Conservation (phyloP, 2,888 invertebrate genomes). For the Ophonus ardosiacus region DNA sequence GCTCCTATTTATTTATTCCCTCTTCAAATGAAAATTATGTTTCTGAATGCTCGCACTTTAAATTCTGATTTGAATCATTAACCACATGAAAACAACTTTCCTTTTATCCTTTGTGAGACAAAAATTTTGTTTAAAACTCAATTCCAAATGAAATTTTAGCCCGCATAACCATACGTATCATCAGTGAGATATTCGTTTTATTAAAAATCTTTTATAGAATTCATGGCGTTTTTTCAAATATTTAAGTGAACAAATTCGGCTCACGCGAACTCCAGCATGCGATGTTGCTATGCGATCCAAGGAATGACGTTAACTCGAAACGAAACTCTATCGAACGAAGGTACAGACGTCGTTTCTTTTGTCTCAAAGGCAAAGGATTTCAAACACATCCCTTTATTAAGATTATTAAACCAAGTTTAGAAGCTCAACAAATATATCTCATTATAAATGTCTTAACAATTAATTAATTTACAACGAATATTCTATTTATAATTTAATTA, state of each 20-base stretch:
- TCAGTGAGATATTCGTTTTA: background rate
- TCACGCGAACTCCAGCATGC: slow-evolving; percentile 10
- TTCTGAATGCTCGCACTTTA: background rate
- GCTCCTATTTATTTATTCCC: background rate
- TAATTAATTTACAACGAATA: slow-evolving; percentile 17
- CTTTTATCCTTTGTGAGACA: slow-evolving; percentile 13
- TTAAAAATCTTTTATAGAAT: slow-evolving; percentile 22
- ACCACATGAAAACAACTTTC: slow-evolving; percentile 16
- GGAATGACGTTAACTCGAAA: slow-evolving; percentile 6
- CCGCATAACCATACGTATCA: background rate
- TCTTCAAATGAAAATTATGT: background rate
- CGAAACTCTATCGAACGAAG: background rate
- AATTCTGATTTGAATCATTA: background rate
- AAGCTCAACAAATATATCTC: background rate
- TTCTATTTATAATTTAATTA: slow-evolving; percentile 10
- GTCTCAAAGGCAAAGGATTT: background rate
- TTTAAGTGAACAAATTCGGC: slow-evolving; percentile 3
- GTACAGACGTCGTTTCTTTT: slow-evolving; percentile 2
- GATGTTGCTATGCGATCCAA: background rate
- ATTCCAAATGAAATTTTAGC: slow-evolving; percentile 28
- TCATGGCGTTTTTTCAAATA: slow-evolving; percentile 3
- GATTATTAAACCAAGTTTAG: slow-evolving; percentile 29
- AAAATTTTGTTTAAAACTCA: slow-evolving; percentile 15
- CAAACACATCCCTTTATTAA: slow-evolving; percentile 28
- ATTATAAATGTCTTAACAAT: slow-evolving; percentile 24